phyloP scores from a whole-genome alignment of 2,888 invertebrate species.

The Napeogenes inachia region DNA sequence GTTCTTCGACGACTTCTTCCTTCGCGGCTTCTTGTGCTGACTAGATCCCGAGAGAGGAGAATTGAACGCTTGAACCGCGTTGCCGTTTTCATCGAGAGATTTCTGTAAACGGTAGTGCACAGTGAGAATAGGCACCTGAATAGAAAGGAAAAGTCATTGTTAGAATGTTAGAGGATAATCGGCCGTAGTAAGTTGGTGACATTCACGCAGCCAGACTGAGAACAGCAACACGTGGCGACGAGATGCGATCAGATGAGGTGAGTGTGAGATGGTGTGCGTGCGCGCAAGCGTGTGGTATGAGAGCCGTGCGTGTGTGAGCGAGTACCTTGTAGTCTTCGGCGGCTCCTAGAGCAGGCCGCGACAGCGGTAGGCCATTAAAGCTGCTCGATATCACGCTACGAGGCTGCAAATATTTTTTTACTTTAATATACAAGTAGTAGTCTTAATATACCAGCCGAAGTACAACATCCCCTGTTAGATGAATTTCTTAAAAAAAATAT shows the following conservation, averaged over 20 bases:
- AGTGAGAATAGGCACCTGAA: constrained; percentile 41
- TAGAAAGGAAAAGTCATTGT: constrained; percentile 40
- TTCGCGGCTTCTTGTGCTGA: constrained; percentile 75
- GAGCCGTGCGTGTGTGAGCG: constrained; percentile 3
- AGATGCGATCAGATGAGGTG: constrained; percentile 1
- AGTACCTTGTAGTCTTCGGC: constrained; percentile 65
- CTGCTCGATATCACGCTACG: constrained; percentile 59
- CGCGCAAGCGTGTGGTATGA: constrained; percentile 1
- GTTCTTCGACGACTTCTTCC: constrained; percentile 80
- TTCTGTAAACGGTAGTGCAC: constrained; percentile 70
- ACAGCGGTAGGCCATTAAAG: constrained; percentile 61
- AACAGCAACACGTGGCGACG: background rate
- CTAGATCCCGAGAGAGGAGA: constrained; percentile 67
- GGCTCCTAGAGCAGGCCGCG: constrained; percentile 57
- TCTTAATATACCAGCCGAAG: too few relatives aligned
- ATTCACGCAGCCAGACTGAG: background rate
- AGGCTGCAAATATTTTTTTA: constrained; percentile 40
- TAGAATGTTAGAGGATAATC: constrained; percentile 34
- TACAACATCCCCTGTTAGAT: too few relatives aligned
- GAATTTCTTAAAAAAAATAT: too few relatives aligned
- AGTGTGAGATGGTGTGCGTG: constrained; percentile 8
- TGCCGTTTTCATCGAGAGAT: constrained; percentile 88
- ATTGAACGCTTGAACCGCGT: constrained; percentile 80
- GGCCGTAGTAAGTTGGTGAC: background rate
- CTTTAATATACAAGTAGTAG: too few relatives aligned